Conservation (phyloP, 2,797 vertebrate species). For the Anas georgica region DNA sequence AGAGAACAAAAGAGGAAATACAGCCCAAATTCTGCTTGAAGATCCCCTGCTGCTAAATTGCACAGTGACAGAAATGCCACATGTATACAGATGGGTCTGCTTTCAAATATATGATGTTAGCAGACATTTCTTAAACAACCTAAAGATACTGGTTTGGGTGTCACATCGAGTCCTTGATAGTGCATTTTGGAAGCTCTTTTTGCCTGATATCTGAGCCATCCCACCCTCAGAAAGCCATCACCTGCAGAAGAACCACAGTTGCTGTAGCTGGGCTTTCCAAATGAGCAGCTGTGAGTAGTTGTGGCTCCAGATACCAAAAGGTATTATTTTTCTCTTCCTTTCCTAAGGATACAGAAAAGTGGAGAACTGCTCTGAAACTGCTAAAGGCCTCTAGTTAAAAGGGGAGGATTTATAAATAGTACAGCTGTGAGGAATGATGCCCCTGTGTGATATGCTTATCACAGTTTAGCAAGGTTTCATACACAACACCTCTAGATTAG, state of each 20-base stretch:
- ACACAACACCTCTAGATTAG: background rate
- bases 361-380: background rate
- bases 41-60: background rate
- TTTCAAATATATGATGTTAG: background rate
- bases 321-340: background rate
- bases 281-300: background rate
- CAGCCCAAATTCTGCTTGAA: background rate
- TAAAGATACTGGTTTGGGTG: background rate
- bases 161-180: background rate
- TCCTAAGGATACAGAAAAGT: background rate
- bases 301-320: background rate
- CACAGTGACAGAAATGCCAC: background rate
- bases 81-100: fast-evolving
- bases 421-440: background rate
- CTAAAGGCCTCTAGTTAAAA: background rate
- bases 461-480: background rate
- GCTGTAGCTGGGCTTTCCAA: background rate
- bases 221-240: background rate
- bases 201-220: background rate
- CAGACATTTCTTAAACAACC: background rate
- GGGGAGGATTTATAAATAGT: background rate
- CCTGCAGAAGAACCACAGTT: background rate
- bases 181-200: background rate
- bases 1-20: background rate
- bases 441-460: too few relatives aligned